Evolutionary conservation across 1,140 invertebrate genomes (phyloP), one percentile per base, ranked within the genome.

Genomic region (Proales similis): DNA sequence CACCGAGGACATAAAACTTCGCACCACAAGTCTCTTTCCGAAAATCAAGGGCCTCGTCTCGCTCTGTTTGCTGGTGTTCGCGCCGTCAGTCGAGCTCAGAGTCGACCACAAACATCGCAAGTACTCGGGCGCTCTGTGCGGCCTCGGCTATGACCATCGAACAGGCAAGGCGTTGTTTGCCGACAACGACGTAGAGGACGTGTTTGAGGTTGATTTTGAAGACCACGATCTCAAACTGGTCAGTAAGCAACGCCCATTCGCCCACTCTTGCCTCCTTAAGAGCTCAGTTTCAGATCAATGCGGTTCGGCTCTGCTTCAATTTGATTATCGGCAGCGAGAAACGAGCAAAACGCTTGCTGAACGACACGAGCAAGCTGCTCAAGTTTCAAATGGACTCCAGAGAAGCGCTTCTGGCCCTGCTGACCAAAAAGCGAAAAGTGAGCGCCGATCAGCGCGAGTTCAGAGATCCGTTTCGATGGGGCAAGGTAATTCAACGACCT

Each of bases 121-220:
- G 29, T 57, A 57, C 14, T 42, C 51, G 1, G 51, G 51, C 3
- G 51, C 51, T 57, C 19, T 57, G 20, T 57, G 51, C n/a, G 51
- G 51, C 9, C 24, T 57, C 0, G 57, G 57, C 7, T 61, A 24
- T 46, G 39, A 61, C 32, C n/a, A 42, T 0, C 12, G 3, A 3
- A 30, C 4, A 19, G 47, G 22, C 33, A 45, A 11, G 17, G 29
- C 57, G n/a, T 19, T 61, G 5, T 46, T 26, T 19, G 12, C 42
- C 24, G 57, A 61, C 6, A 45, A 61, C 29, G 57, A 61, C 38
- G 27, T 61, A 3, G 57, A 61, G 14, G 39, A 45, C 3, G 39
- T 17, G n/a, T 61, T 61, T 32, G 57, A 61, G 17, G 57, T 61
- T 2, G 51, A 57, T 12, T 57, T 57, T n/a, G 19, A n/a, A 2